Evolutionary conservation across 2,888 invertebrate species (phyloP).

Genomic region (Rapana venosa): DNA sequence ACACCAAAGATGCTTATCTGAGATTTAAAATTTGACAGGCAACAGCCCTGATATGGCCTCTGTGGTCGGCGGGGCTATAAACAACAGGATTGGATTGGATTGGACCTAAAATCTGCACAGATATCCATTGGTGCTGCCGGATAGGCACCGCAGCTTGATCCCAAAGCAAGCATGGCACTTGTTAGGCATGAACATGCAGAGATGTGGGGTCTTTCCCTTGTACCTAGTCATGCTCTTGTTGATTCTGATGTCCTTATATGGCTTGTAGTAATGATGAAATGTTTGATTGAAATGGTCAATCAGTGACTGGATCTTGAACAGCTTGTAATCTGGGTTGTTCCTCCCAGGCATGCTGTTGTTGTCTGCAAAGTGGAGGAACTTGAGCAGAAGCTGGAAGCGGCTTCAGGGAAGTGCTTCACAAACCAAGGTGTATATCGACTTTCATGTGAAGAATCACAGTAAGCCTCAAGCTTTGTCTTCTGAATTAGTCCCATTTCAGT

Average conservation of each 20-base stretch:
- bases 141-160: constrained; percentile 21
- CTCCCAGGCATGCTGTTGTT: neutral
- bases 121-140: constrained; percentile 1
- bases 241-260: neutral
- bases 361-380: constrained; percentile 36
- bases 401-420: constrained; percentile 14
- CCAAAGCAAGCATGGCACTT: neutral
- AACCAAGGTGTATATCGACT: constrained; percentile 39
- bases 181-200: neutral
- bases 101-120: constrained; percentile 11
- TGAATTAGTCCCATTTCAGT: constrained; percentile 30
- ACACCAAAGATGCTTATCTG: too few relatives aligned
- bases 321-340: neutral
- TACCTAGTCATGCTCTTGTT: constrained; percentile 29
- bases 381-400: constrained; percentile 17
- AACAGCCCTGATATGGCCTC: too few relatives aligned
- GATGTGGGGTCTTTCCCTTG: constrained; percentile 19
- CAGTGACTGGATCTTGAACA: constrained; percentile 21
- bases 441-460: neutral
- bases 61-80: too few relatives aligned
- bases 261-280: constrained; percentile 8
- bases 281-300: constrained; percentile 1
- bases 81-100: too few relatives aligned
- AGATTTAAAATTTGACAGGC: too few relatives aligned
- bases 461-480: neutral